Conservation (phyloP, 1,140 invertebrate genomes). For the Notospermus geniculatus region DNA sequence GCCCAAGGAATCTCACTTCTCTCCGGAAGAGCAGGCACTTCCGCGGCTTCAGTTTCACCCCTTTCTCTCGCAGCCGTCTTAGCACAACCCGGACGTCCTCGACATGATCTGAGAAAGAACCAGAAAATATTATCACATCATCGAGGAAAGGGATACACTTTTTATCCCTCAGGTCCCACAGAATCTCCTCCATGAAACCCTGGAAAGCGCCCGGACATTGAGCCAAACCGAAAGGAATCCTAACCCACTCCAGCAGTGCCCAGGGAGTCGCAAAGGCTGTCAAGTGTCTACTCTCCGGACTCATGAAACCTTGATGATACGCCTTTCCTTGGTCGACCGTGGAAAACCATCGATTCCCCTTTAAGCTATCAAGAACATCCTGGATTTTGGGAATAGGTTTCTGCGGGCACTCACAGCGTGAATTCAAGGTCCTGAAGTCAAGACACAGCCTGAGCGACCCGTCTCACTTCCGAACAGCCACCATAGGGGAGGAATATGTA, state of each 20-base stretch:
- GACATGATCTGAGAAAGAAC: slow-evolving; percentile 15
- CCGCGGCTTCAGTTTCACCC: slow-evolving; percentile 23
- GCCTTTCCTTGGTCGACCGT: slow-evolving; percentile 22
- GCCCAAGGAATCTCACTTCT: slow-evolving; percentile 26
- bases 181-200: slow-evolving; percentile 22
- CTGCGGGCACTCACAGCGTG: slow-evolving; percentile 1
- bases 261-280: slow-evolving; percentile 24
- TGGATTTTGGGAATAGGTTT: slow-evolving; percentile 22
- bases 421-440: slow-evolving; percentile 22
- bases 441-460: slow-evolving; percentile 23
- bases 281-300: slow-evolving; percentile 12
- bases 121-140: slow-evolving; percentile 23
- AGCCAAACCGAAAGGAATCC: slow-evolving; percentile 26
- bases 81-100: slow-evolving; percentile 45
- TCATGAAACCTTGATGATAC: slow-evolving; percentile 24
- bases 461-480: slow-evolving; percentile 21
- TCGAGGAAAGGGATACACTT: slow-evolving; percentile 22
- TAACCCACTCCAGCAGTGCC: slow-evolving; percentile 20
- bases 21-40: slow-evolving; percentile 23
- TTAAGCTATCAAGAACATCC: slow-evolving; percentile 18
- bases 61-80: slow-evolving; percentile 38
- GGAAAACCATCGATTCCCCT: slow-evolving; percentile 16
- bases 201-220: slow-evolving; percentile 22
- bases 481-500: slow-evolving; percentile 17
- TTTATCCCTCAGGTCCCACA: slow-evolving; percentile 14